These are phyloP conservation scores for Planococcus citri DNA, from an alignment of 1,140 invertebrate species.

Conservation along the genomic window DNA sequence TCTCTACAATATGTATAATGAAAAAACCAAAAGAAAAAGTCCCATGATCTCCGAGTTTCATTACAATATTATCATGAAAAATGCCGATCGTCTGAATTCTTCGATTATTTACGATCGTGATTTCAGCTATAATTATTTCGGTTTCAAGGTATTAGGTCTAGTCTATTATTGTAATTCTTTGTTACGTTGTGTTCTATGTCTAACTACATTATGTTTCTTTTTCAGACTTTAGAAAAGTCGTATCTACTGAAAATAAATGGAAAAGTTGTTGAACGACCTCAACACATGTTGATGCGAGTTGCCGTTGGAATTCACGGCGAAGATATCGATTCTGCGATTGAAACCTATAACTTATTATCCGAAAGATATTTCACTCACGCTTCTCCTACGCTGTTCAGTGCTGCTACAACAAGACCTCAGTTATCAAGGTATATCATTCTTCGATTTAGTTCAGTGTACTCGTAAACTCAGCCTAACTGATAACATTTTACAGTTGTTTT, in stretches of 20 bases:
- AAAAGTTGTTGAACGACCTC: constrained; percentile 90
- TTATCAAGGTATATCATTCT: constrained; percentile 58
- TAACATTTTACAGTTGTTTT: constrained; percentile 58
- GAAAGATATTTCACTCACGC: constrained; percentile 97
- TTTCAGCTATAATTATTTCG: constrained; percentile 97
- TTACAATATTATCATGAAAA: constrained; percentile 70
- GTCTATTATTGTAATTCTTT: not conserved
- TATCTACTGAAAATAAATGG: constrained; percentile 89
- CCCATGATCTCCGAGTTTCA: constrained; percentile 80
- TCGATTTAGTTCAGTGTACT: no score
- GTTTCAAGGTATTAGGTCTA: constrained; percentile 64
- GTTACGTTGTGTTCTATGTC: no score
- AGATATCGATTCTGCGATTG: constrained; percentile 83
- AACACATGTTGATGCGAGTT: constrained; percentile 98
- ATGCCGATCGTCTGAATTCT: constrained; percentile 84
- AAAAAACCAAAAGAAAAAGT: constrained; percentile 49
- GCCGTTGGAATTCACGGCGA: constrained; percentile 91
- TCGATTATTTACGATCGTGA: constrained; percentile 96
- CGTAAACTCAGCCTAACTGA: not conserved
- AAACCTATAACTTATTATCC: constrained; percentile 93
- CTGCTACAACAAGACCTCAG: constrained; percentile 83
- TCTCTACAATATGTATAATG: constrained; percentile 64
- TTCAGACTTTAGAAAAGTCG: constrained; percentile 78
- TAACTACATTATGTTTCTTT: no score
- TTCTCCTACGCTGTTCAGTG: constrained; percentile 91